Conservation (phyloP, 53 echinoderm and acorn worm genomes). For the Crossaster papposus region DNA sequence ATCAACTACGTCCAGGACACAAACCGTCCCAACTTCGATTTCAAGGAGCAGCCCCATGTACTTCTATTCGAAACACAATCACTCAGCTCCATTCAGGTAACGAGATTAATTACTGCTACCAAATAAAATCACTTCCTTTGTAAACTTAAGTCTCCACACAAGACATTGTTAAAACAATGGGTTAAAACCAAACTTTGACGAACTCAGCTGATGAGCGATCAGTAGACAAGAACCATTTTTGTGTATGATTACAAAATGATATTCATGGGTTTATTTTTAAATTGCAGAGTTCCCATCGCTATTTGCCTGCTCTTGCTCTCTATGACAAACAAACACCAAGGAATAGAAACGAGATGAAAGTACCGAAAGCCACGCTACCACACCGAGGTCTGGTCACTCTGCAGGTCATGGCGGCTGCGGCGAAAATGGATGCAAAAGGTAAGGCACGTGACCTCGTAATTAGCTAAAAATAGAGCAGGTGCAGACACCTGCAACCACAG, state of each 20-base stretch:
- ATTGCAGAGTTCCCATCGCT: slow-evolving; percentile 78
- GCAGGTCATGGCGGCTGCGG: slow-evolving; percentile 19
- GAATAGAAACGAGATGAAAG: slow-evolving; percentile 69
- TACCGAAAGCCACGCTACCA: slow-evolving; percentile 76
- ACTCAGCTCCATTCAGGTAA: slow-evolving; percentile 69
- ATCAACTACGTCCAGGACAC: slow-evolving; percentile 14
- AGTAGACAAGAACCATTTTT: too few relatives aligned
- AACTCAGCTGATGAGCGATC: too few relatives aligned
- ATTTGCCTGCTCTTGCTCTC: slow-evolving; percentile 68
- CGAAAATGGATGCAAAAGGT: slow-evolving; percentile 10
- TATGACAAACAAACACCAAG: slow-evolving; percentile 59
- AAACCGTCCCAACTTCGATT: slow-evolving; percentile 2
- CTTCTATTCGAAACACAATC: slow-evolving; percentile 41
- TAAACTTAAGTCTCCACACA: not conserved
- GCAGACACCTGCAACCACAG: not conserved
- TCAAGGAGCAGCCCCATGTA: not conserved
- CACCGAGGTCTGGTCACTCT: slow-evolving; percentile 70
- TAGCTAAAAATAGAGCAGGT: not conserved
- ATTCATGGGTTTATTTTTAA: not conserved
- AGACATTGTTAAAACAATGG: not conserved
- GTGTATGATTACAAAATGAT: not conserved
- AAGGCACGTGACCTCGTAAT: not conserved
- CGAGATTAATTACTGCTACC: not conserved
- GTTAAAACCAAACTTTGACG: too few relatives aligned
- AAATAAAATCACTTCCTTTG: not conserved